Conservation (phyloP, 2,888 invertebrate genomes). For the Eilema sororculum region DNA sequence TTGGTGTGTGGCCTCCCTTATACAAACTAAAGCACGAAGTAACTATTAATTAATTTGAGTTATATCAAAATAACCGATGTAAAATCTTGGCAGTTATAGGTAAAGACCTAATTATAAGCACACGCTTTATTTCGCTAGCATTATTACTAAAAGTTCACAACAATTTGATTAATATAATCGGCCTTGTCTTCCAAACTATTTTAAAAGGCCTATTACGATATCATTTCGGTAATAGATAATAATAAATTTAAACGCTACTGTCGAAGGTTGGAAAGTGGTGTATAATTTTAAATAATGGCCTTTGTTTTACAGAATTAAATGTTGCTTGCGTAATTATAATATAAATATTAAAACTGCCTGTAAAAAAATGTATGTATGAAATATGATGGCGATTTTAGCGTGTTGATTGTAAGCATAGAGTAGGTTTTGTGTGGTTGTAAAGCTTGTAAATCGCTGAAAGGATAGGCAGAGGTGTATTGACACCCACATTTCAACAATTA, state of each 20-base stretch:
- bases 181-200: slow-evolving; percentile 8
- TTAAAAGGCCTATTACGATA: slow-evolving; percentile 25
- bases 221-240: slow-evolving; percentile 17
- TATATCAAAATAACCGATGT: neutral
- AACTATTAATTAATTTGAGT: neutral
- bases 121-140: neutral
- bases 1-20: too few species aligned
- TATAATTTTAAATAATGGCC: slow-evolving; percentile 12
- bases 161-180: slow-evolving; percentile 10
- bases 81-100: neutral
- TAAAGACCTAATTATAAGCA: neutral
- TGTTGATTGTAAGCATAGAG: too few species aligned
- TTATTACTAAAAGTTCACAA: slow-evolving; percentile 4
- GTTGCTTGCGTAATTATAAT: slow-evolving; percentile 5
- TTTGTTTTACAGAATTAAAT: slow-evolving; percentile 15
- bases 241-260: slow-evolving; percentile 17
- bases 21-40: neutral
- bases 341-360: slow-evolving; percentile 1
- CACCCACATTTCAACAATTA: too few species aligned
- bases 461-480: too few species aligned
- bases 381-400: neutral
- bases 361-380: too few species aligned
- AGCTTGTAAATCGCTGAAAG: too few species aligned
- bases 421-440: too few species aligned
- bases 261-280: slow-evolving; percentile 18